Conservation (phyloP, 1,140 invertebrate species). For the Arion vulgaris region DNA sequence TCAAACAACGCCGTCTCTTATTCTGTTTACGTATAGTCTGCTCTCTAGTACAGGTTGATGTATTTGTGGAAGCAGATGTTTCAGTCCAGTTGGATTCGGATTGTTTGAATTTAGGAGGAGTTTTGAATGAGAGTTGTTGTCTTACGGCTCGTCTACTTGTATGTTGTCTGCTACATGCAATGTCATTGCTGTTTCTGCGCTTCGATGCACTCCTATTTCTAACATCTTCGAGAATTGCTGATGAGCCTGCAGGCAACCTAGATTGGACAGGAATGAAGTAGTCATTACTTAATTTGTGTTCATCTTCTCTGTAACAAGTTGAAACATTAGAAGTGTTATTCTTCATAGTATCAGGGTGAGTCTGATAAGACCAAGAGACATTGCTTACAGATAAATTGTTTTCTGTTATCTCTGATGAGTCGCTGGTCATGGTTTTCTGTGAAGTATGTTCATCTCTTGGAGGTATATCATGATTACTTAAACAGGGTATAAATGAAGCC, state of each 20-base stretch:
- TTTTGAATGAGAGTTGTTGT: constrained; percentile 11
- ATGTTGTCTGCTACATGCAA: neutral
- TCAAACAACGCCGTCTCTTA: neutral
- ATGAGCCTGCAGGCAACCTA: neutral
- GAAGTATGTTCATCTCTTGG: neutral
- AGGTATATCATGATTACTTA: neutral
- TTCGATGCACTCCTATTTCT: constrained; percentile 28
- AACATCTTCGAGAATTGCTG: neutral
- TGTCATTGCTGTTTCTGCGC: constrained; percentile 22
- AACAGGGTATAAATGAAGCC: too few species aligned
- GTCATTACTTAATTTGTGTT: neutral
- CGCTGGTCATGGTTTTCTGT: neutral
- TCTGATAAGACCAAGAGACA: neutral
- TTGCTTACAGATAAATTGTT: neutral
- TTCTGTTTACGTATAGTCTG: neutral
- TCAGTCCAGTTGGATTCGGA: neutral
- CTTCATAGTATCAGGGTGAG: neutral
- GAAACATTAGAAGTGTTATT: neutral
- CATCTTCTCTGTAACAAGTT: neutral
- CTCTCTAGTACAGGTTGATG: neutral
- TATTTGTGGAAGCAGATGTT: neutral
- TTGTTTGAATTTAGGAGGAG: neutral
- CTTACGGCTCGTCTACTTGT: neutral
- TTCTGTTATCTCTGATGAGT: neutral
- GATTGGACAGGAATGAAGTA: neutral